Conservation (phyloP, 2,888 invertebrate species). For the Lepidochitona cinerea region DNA sequence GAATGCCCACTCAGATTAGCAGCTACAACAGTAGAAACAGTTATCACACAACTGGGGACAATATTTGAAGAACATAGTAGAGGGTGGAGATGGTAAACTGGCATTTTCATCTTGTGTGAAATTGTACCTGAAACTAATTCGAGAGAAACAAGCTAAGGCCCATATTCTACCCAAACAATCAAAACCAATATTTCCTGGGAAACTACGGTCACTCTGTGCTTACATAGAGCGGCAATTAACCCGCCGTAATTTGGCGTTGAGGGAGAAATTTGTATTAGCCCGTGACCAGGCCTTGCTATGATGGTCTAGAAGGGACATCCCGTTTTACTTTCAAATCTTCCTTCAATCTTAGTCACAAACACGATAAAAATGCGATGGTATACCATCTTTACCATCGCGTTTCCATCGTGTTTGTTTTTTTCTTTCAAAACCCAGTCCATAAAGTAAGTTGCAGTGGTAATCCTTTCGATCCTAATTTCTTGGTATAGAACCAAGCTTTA, state of each 20-base stretch:
- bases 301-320: no score
- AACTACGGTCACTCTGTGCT: background rate
- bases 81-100: background rate
- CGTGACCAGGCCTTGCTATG: constrained; percentile 1
- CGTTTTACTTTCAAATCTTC: no score
- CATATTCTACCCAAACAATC: constrained; percentile 1
- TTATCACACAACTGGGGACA: background rate
- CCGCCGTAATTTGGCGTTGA: background rate
- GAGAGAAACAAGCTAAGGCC: background rate
- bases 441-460: no score
- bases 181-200: background rate
- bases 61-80: background rate
- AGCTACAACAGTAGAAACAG: background rate
- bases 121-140: background rate
- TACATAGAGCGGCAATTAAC: background rate
- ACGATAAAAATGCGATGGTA: no score
- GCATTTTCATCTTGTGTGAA: background rate
- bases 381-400: no score
- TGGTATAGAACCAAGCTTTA: no score
- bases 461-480: no score
- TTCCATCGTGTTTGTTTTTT: no score
- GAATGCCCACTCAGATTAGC: background rate
- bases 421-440: no score
- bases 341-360: no score
- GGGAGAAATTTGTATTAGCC: background rate